Conservation (phyloP, 1,140 invertebrate species). For the Drosophila nannoptera region DNA sequence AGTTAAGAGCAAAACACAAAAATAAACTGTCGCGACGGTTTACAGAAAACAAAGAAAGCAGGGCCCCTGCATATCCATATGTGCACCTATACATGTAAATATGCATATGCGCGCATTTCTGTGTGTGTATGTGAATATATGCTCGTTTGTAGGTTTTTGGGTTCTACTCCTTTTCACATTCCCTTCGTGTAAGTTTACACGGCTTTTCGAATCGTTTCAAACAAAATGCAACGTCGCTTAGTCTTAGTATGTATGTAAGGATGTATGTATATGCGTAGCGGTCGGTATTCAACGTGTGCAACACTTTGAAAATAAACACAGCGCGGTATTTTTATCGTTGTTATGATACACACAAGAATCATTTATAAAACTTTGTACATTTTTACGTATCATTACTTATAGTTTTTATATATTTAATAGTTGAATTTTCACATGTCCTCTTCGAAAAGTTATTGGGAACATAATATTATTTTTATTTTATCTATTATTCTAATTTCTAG, state of each 20-base stretch:
- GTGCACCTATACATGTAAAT: not conserved
- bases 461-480: not conserved
- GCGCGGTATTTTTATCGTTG: constrained; percentile 63
- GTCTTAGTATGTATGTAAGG: not conserved
- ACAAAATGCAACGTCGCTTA: constrained; percentile 20
- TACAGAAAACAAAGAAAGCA: constrained; percentile 21
- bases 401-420: constrained; percentile 13
- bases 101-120: too few relatives aligned
- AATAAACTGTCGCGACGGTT: constrained; percentile 26
- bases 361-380: constrained; percentile 1
- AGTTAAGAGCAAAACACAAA: constrained; percentile 26
- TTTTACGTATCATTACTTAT: constrained; percentile 16
- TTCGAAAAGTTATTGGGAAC: not conserved
- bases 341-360: constrained; percentile 37
- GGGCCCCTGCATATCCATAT: too few relatives aligned
- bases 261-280: not conserved
- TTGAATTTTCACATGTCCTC: constrained; percentile 11
- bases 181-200: constrained; percentile 1
- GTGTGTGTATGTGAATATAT: constrained; percentile 2
- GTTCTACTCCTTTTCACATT: not conserved
- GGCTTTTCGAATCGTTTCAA: constrained; percentile 6
- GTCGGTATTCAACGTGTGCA: constrained; percentile 11
- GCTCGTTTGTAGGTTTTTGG: not conserved
- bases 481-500: constrained; percentile 1
- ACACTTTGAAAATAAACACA: constrained; percentile 53